Conservation (phyloP, 2,888 invertebrate genomes). For the Gerris lacustris region DNA sequence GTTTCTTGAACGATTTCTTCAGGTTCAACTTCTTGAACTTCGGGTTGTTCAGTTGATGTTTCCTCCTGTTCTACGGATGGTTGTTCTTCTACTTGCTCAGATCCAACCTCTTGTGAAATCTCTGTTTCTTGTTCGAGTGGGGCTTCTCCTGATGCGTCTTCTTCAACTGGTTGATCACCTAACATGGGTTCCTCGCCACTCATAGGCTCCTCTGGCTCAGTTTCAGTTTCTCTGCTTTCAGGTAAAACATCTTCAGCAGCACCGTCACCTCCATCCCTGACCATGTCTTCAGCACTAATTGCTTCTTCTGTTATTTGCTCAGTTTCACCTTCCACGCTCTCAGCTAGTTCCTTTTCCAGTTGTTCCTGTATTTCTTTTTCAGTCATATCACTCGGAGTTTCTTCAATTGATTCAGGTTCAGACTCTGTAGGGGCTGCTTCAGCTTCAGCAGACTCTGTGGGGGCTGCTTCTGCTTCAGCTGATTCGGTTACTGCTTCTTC, state of each 20-base stretch:
- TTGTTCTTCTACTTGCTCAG: too few relatives aligned
- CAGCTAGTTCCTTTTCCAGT: constrained; percentile 30
- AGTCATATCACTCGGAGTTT: constrained; percentile 26
- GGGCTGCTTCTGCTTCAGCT: constrained; percentile 24
- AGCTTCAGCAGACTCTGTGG: constrained; percentile 26
- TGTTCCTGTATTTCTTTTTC: constrained; percentile 32
- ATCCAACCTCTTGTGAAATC: not conserved
- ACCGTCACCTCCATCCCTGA: not conserved
- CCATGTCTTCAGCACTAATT: not conserved
- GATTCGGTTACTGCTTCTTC: constrained; percentile 33
- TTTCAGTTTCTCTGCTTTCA: too few relatives aligned
- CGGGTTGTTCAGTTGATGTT: not conserved
- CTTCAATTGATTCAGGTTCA: constrained; percentile 29
- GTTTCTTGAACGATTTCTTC: constrained; percentile 20
- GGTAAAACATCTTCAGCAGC: too few relatives aligned
- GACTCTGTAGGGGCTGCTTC: constrained; percentile 28
- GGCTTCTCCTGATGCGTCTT: constrained; percentile 5
- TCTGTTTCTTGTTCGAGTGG: constrained; percentile 4
- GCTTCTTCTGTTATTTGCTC: constrained; percentile 23
- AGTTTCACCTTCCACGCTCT: constrained; percentile 30
- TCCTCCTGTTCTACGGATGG: not conserved
- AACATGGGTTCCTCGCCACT: not conserved
- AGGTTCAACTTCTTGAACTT: constrained; percentile 6
- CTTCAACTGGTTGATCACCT: not conserved
- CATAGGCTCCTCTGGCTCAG: too few relatives aligned